Evolutionary conservation across 1,140 invertebrate genomes (phyloP).

Genomic region (Callitettix versicolor): DNA sequence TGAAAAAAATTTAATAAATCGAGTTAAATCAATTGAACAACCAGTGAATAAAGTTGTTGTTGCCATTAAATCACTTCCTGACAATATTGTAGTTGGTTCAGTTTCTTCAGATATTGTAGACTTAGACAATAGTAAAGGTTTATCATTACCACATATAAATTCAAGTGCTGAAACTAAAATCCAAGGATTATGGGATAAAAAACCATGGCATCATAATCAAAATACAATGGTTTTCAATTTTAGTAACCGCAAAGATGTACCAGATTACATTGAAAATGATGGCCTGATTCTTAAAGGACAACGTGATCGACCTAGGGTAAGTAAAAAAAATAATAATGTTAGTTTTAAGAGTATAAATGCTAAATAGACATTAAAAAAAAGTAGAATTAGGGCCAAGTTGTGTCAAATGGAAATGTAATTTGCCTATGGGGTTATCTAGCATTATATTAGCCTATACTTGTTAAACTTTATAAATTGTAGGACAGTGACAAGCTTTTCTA

Average conservation of each 20-base stretch:
- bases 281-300: constrained; percentile 57
- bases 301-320: constrained; percentile 57
- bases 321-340: no score
- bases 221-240: constrained; percentile 82
- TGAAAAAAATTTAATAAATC: constrained; percentile 60
- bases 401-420: no score
- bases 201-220: constrained; percentile 40
- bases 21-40: constrained; percentile 47
- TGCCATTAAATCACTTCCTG: constrained; percentile 29
- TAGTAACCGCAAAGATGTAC: constrained; percentile 67
- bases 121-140: constrained; percentile 5
- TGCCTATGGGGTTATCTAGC: no score
- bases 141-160: constrained; percentile 2
- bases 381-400: no score
- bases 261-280: constrained; percentile 84
- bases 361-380: no score
- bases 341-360: no score
- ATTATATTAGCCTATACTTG: no score
- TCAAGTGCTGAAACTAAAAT: constrained; percentile 15
- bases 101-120: constrained; percentile 8
- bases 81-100: constrained; percentile 17
- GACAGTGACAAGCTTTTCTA: no score
- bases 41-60: constrained; percentile 40
- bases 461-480: no score
- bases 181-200: constrained; percentile 39